These are phyloP conservation scores for Pristionchus pacificus DNA, from an alignment of 1,140 invertebrate genomes.

Conservation along the genomic window DNA sequence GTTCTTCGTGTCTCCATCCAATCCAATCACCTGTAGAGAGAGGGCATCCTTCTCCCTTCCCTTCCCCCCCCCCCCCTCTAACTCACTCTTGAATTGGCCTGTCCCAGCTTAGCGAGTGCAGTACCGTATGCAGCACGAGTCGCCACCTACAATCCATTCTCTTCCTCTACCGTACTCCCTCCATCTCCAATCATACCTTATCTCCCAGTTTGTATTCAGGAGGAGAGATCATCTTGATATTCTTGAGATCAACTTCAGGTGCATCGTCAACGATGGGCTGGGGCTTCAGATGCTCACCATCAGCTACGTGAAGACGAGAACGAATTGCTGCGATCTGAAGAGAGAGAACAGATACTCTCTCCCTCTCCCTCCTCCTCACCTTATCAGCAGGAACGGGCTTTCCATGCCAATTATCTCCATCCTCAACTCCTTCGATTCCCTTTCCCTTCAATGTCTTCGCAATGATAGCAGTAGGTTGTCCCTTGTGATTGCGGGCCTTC, in stretches of 20 bases:
- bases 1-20: conserved; percentile 84
- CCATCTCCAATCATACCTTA: conserved; percentile 48
- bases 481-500: conserved; percentile 64
- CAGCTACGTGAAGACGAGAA: conserved; percentile 58
- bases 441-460: conserved; percentile 95
- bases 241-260: conserved; percentile 67
- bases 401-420: conserved; percentile 92
- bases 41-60: conserved; percentile 65
- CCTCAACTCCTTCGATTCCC: conserved; percentile 74
- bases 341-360: not conserved
- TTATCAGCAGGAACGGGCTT: conserved; percentile 82
- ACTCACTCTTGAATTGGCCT: conserved; percentile 73
- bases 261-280: conserved; percentile 70
- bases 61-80: no score
- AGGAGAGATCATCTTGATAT: conserved; percentile 74
- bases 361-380: conserved; percentile 38
- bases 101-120: conserved; percentile 80
- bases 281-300: conserved; percentile 68
- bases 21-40: conserved; percentile 29
- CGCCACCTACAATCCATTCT: conserved; percentile 66
- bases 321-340: conserved; percentile 67
- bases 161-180: no score
- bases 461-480: conserved; percentile 83
- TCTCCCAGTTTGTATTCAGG: conserved; percentile 75
- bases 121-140: conserved; percentile 90